These are phyloP conservation scores for Heterotilapia buettikoferi DNA, from an alignment of 2,113 vertebrate species.

Conservation along the genomic window DNA sequence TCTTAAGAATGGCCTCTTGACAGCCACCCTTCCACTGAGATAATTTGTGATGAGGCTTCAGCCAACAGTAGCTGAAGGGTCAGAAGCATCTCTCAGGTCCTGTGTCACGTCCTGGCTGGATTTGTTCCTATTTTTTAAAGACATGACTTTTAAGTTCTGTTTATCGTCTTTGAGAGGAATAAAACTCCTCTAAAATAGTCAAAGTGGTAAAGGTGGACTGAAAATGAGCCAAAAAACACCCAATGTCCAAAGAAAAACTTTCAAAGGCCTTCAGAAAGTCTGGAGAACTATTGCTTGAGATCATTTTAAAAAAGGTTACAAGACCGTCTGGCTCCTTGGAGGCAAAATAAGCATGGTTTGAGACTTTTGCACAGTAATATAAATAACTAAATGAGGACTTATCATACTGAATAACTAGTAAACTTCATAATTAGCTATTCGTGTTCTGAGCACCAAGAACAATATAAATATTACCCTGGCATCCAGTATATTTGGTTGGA, in stretches of 20 bases:
- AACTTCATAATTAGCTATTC: neutral
- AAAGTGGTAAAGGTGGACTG: neutral
- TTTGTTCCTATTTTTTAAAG: neutral
- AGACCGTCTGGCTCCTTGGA: neutral
- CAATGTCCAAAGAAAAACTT: neutral
- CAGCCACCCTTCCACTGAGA: neutral
- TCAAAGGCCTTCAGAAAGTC: neutral
- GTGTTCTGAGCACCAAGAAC: neutral
- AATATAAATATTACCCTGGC: neutral
- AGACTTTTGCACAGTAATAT: neutral
- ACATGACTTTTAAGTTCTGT: neutral
- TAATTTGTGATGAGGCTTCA: neutral
- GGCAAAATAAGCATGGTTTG: neutral
- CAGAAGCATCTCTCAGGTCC: neutral
- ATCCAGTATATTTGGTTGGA: neutral
- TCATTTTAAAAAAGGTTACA: neutral
- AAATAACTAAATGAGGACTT: neutral
- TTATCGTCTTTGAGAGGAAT: neutral
- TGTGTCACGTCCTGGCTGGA: neutral
- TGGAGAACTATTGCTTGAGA: neutral
- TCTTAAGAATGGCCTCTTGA: neutral
- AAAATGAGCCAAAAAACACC: neutral
- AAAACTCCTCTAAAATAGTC: neutral
- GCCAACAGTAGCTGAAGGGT: neutral
- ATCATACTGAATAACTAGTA: neutral